Evolutionary conservation across 2,113 vertebrate genomes (phyloP).

Genomic region (Pogona vitticeps): DNA sequence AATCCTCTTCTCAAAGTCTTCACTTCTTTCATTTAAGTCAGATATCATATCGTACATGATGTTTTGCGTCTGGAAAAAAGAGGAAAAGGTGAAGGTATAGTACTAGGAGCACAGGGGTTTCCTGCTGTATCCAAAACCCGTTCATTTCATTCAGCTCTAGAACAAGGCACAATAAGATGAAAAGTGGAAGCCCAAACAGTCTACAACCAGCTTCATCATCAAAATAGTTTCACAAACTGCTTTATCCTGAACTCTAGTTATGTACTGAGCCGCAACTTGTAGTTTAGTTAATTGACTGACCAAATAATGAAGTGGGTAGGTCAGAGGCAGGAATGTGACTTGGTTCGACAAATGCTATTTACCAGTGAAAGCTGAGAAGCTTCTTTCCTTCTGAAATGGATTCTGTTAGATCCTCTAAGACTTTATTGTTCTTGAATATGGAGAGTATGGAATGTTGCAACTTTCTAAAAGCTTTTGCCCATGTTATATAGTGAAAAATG

Average conservation of each 20-base stretch:
- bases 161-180: neutral
- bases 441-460: neutral
- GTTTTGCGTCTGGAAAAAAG: slow-evolving; percentile 91
- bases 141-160: neutral
- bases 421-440: neutral
- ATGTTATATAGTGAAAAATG: neutral
- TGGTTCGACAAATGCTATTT: neutral
- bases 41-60: slow-evolving; percentile 99
- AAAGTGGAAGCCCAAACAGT: neutral
- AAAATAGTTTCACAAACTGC: neutral
- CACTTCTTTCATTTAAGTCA: slow-evolving; percentile 95
- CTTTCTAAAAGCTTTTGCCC: neutral
- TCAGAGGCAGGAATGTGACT: slow-evolving; percentile 1
- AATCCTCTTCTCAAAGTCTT: slow-evolving; percentile 99
- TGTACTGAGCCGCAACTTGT: neutral
- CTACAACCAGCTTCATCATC: neutral
- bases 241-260: neutral
- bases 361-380: neutral
- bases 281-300: neutral
- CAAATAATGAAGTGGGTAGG: neutral
- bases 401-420: neutral
- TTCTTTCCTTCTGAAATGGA: neutral
- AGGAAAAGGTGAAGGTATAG: slow-evolving; percentile 66
- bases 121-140: slow-evolving; percentile 5
- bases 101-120: slow-evolving; percentile 30